phyloP scores from a whole-genome alignment of 2,113 vertebrate genomes.

The Alligator mississippiensis region DNA sequence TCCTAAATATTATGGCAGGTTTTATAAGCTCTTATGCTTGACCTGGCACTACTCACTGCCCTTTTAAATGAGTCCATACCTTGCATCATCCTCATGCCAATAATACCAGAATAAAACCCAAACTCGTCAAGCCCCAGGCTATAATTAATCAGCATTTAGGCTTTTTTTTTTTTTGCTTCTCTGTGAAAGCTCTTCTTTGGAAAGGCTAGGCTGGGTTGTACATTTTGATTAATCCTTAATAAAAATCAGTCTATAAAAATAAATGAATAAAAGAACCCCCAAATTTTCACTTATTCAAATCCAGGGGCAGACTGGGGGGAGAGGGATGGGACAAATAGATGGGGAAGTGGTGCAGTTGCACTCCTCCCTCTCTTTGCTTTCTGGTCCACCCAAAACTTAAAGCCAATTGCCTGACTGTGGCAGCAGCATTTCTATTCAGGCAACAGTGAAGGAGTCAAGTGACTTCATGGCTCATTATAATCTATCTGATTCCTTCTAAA shows the following conservation, averaged over 20 bases:
- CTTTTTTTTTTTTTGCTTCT: background rate
- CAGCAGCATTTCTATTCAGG: no score
- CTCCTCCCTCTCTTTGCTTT: no score
- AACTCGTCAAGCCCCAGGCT: fast-evolving
- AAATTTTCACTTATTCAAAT: background rate
- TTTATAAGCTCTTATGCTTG: background rate
- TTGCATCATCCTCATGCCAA: fast-evolving
- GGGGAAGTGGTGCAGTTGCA: no score
- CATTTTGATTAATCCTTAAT: background rate
- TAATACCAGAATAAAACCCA: background rate
- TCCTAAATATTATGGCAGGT: fast-evolving
- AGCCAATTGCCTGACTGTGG: no score
- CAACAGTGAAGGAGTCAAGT: no score
- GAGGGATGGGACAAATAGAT: no score
- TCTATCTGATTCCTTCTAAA: no score
- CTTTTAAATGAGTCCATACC: background rate
- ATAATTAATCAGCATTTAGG: background rate
- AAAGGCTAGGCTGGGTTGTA: background rate
- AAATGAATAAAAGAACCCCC: background rate
- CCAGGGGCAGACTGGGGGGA: no score
- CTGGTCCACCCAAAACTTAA: no score
- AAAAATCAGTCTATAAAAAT: background rate
- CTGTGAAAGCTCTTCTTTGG: background rate
- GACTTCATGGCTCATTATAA: no score
- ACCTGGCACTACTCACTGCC: background rate